These are phyloP conservation scores for Junonia oenone DNA, from an alignment of 2,888 invertebrate species.

Conservation along the genomic window DNA sequence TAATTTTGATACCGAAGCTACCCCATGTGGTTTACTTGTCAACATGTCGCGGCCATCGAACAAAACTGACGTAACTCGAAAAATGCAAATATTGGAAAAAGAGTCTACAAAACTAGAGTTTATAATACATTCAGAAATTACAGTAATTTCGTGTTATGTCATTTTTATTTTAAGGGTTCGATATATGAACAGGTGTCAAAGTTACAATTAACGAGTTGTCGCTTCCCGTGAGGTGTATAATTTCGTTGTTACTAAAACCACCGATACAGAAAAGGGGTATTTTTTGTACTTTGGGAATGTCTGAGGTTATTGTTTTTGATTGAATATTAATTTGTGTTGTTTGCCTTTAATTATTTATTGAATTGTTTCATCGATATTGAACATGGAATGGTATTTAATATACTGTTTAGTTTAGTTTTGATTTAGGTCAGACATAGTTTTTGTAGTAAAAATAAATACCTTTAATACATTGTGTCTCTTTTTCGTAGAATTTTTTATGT, in stretches of 20 bases:
- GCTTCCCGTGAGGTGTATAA: slow-evolving; percentile 48
- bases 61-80: no score
- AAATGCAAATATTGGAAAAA: no score
- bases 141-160: no score
- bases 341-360: not conserved
- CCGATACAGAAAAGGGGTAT: slow-evolving; percentile 26
- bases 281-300: not conserved
- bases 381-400: not conserved
- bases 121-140: no score
- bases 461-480: no score
- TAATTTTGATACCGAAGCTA: not conserved
- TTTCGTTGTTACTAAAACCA: slow-evolving; percentile 29
- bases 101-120: no score
- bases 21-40: slow-evolving; percentile 14
- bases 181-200: slow-evolving; percentile 57
- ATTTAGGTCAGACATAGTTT: no score
- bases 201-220: slow-evolving; percentile 68
- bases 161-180: no score
- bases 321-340: not conserved
- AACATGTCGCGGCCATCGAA: no score
- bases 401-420: not conserved
- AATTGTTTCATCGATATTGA: not conserved
- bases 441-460: no score
- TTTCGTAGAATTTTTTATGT: not conserved
- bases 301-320: not conserved